Base-by-base conservation (phyloP, 2,888 invertebrate genomes). In the Omphaloscelis lunosa region DNA sequence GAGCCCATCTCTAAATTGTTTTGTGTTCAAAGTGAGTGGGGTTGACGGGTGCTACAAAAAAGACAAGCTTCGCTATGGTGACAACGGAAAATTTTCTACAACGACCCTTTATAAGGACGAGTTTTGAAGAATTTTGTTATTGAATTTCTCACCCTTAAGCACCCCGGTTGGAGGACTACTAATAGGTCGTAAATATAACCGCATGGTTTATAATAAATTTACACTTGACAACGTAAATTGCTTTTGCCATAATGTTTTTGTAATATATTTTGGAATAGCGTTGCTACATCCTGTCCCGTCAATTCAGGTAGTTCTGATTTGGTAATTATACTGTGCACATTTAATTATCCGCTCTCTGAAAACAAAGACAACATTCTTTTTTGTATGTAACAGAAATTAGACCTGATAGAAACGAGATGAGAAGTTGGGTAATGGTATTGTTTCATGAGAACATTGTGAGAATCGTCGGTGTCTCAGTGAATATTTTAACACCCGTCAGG, bases 41-140 rank as follows among this genome's bases (percentile, higher is more conserved):
- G 95, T 94, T 94, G 95, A 94, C 93, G 91, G 93, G 93, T 89
- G 90, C 82, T 86, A 94, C 94, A 95, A 96, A 96, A 96, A 96
- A 95, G 89, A 89, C 86, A 90, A 89, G 89, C 91, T 92, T 91
- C 89, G 90, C 89, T 90, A 90, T 91, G 91, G 93, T 94, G 95
- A 95, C 95, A 95, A 93, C 92, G 93, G 92, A 94, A 94, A 93
- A 93, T 91, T 92, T 94, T 93, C 89, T 91, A 92, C 89, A 89
- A 90, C 90, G 90, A 90, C 90, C 91, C 93, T 90, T 91, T 91
- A 91, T 90, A 93, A 88, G 90, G 92, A 91, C 88, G 84, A 92
- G 92, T 94, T 94, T 94, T 91, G 89, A 89, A 90, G 90, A 90
- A 90, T 92, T 93, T 92, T 92, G 93, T 93, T 95, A 95, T 95